A percentile compares a stretch with the other conserved stretches of the same genome.
phyloP scores from a whole-genome alignment of 2,113 vertebrate genomes.

The Oreochromis aureus region DNA sequence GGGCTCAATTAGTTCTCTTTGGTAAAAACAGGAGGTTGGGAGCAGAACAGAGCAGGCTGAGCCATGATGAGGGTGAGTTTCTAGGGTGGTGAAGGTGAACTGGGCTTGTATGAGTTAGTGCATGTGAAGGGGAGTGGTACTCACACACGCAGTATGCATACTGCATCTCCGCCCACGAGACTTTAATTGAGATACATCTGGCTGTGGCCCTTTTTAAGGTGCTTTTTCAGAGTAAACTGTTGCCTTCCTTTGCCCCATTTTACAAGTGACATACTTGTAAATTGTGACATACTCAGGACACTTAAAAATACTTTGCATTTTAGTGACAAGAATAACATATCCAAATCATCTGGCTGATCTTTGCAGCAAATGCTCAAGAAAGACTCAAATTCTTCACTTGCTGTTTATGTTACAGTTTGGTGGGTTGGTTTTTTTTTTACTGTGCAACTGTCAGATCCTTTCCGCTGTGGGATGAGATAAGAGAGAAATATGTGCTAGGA shows the following conservation, averaged over 20 bases:
- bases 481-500: conserved; percentile 14
- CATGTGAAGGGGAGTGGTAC: conserved; percentile 75
- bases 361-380: not conserved
- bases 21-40: conserved; percentile 69
- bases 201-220: not conserved
- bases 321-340: not conserved
- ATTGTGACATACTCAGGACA: not conserved
- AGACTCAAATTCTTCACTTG: not conserved
- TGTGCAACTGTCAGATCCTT: not conserved
- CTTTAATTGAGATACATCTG: not conserved
- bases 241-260: conserved; percentile 14
- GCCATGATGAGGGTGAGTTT: conserved; percentile 77
- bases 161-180: conserved; percentile 78
- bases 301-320: not conserved
- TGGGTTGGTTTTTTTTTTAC: not conserved
- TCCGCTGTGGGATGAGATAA: conserved; percentile 30
- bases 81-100: conserved; percentile 43
- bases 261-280: not conserved
- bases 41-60: conserved; percentile 90
- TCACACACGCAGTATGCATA: conserved; percentile 76
- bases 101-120: conserved; percentile 88
- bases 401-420: conserved; percentile 8
- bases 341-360: not conserved
- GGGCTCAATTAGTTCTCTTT: conserved; percentile 81
- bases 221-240: conserved; percentile 14